phyloP scores from a whole-genome alignment of 2,888 invertebrate genomes.

The Tetragnatha montana region DNA sequence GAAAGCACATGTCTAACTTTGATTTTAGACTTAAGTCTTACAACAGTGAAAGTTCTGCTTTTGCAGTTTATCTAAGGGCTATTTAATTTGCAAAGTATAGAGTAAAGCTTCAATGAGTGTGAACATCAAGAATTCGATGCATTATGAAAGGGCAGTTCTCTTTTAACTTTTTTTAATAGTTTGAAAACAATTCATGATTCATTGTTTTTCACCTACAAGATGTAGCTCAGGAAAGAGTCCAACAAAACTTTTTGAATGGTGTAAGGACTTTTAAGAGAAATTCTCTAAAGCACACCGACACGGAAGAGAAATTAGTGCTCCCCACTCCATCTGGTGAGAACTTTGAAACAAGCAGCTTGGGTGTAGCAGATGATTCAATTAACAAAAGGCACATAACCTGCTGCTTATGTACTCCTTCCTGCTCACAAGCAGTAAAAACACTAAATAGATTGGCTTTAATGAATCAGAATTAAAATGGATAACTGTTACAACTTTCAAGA shows the following conservation, averaged over 20 bases:
- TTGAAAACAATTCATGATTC: constrained; percentile 10
- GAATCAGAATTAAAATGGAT: too few species aligned
- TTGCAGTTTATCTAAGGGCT: too few species aligned
- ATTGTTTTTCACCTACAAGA: constrained; percentile 32
- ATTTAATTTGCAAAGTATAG: too few species aligned
- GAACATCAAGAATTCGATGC: too few species aligned
- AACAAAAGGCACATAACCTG: constrained; percentile 4
- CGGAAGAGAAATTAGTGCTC: constrained; percentile 92
- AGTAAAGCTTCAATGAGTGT: too few species aligned
- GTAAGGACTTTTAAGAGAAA: constrained; percentile 70
- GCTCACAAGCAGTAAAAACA: too few species aligned
- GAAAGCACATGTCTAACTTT: too few species aligned
- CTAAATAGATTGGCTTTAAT: too few species aligned
- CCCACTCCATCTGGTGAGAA: constrained; percentile 78
- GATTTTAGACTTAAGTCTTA: too few species aligned
- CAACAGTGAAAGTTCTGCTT: too few species aligned
- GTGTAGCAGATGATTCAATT: neutral
- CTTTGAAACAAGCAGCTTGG: constrained; percentile 7
- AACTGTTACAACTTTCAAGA: too few species aligned
- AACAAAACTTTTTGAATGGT: constrained; percentile 69
- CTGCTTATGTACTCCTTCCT: neutral
- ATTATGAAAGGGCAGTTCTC: neutral
- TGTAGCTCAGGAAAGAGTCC: constrained; percentile 68
- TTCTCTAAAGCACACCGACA: constrained; percentile 87
- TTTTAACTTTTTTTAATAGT: neutral